Base-by-base conservation (phyloP, 2,888 invertebrate genomes). In the Caenorhabditis uteleia region DNA sequence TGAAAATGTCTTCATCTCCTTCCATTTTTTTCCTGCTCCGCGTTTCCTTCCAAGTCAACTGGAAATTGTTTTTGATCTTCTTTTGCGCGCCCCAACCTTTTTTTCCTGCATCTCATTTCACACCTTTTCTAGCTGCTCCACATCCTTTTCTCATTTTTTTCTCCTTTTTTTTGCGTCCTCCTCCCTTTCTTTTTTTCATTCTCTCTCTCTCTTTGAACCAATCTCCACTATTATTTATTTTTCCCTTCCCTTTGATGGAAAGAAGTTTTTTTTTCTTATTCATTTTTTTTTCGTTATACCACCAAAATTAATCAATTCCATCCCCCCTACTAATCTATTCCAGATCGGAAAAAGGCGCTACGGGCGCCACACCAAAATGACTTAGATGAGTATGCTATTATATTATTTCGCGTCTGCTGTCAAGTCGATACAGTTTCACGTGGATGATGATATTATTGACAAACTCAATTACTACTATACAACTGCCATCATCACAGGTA, bases 401-500 rank as follows among this genome's bases (percentile, higher is more conserved):
- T 82, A 82, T 62, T 82, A 82, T 59, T 83, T 82, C 60, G 79
- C 82, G 54, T 74, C 71, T 56, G 82, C 83, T 57, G 80, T 83
- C 66, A 83, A 83, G 70, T 75, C 74, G 42, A 75, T 82, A 53
- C 80, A 77, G 64, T 78, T 83, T 55, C 83, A 83, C 62, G 83
- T 83, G 31, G 83, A 83, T 69, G 83, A 83, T 77, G 83, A 83
- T 68, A 83, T 83, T 64, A 83, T 83, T 70, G 83, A 83, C 75
- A 83, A 83, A 67, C 80, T 83, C 67, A 83, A 83, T 66, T 83
- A 83, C 59, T 83, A 83, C 72, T 83, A 83, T 70, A 83, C 83
- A 18, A 79, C 81, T 18, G 69, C 78, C 44, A 83, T 83, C 39
- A 83, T 83, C 54, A 83, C 80, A 49, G 82, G 82, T 82, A 46